Evolutionary conservation across 2,113 vertebrate genomes (phyloP).

Genomic region (Gobius niger): DNA sequence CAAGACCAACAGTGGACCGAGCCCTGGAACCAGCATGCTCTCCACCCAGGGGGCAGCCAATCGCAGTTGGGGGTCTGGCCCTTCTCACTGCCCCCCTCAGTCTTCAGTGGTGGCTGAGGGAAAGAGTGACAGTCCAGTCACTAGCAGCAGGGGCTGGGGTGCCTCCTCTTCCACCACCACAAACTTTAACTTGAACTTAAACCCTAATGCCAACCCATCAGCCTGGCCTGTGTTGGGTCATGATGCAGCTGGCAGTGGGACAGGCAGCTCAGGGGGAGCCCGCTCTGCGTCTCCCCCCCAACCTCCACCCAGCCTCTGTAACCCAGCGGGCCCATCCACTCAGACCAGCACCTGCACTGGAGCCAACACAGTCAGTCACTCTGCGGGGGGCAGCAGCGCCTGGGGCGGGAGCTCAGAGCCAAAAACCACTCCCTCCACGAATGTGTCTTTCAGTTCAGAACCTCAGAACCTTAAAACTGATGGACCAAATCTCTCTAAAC

Average conservation of each 20-base stretch:
- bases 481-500: slow-evolving; percentile 96
- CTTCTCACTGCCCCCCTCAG: slow-evolving; percentile 79
- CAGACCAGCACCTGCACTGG: slow-evolving; percentile 81
- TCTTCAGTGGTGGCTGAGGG: slow-evolving; percentile 84
- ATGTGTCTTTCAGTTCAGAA: slow-evolving; percentile 99
- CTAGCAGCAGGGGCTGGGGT: slow-evolving; percentile 89
- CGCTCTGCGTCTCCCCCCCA: slow-evolving; percentile 75
- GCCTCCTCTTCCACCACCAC: slow-evolving; percentile 75
- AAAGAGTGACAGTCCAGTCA: slow-evolving; percentile 87
- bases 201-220: slow-evolving; percentile 97
- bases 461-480: slow-evolving; percentile 99
- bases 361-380: slow-evolving; percentile 86
- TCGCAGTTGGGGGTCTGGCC: slow-evolving; percentile 83
- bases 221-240: slow-evolving; percentile 98
- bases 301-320: slow-evolving; percentile 86
- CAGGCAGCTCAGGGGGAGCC: slow-evolving; percentile 80
- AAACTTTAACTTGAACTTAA: slow-evolving; percentile 97
- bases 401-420: slow-evolving; percentile 91
- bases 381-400: slow-evolving; percentile 81
- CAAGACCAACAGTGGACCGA: slow-evolving; percentile 82
- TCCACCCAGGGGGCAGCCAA: slow-evolving; percentile 78
- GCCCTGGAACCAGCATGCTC: slow-evolving; percentile 78
- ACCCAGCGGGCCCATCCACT: slow-evolving; percentile 81
- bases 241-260: slow-evolving; percentile 87
- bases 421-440: slow-evolving; percentile 89